Evolutionary conservation across 2,888 invertebrate genomes (phyloP).

Genomic region (Cyclophora albipunctata): DNA sequence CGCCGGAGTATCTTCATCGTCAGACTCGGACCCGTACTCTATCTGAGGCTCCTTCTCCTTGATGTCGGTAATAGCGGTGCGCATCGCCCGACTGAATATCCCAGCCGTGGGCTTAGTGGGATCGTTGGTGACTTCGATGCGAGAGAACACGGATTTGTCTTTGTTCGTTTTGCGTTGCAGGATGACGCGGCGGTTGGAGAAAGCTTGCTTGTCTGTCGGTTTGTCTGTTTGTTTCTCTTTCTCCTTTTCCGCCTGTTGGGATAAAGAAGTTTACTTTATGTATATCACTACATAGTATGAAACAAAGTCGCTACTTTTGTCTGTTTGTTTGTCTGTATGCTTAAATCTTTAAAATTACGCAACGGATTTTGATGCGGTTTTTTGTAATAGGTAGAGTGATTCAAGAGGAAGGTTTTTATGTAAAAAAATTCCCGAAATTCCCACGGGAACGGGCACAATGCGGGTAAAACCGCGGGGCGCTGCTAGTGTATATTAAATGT

Average conservation of each 20-base stretch:
- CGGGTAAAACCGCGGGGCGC: no score
- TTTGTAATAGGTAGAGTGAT: no score
- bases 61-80: constrained; percentile 38
- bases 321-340: no score
- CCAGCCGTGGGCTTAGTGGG: constrained; percentile 46
- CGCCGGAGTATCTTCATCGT: constrained; percentile 30
- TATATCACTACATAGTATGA: no score
- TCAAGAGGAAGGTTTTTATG: no score
- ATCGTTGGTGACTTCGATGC: constrained; percentile 38
- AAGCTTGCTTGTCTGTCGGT: constrained; percentile 16
- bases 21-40: constrained; percentile 40
- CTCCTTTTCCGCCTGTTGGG: constrained; percentile 25
- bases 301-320: no score
- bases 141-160: constrained; percentile 43
- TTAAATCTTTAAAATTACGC: no score
- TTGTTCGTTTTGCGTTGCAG: constrained; percentile 43
- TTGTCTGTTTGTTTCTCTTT: constrained; percentile 12
- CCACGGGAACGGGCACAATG: no score
- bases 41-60: constrained; percentile 21
- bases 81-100: constrained; percentile 58
- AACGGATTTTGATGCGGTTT: no score
- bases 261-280: neutral
- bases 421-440: no score
- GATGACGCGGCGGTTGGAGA: constrained; percentile 54
- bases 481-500: no score